Base-by-base conservation (phyloP, 2,113 vertebrate species). In the Leuciscus idus region DNA sequence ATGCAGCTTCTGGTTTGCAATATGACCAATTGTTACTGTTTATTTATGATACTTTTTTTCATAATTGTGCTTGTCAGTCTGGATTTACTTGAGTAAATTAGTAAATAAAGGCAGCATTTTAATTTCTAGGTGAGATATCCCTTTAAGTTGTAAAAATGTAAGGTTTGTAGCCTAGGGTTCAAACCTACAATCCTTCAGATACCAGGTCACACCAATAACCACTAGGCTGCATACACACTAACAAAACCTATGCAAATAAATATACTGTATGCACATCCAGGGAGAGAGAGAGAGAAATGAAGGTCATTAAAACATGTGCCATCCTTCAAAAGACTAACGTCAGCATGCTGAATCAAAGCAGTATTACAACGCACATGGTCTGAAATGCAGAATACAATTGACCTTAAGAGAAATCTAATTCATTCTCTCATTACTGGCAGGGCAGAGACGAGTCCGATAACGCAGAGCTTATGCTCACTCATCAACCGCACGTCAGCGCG, bases 321-420 rank as follows among this genome's bases (percentile, higher is more conserved):
- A 64, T 81, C 26, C 79, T 48, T 81, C 79, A 81, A 81, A 82
- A 82, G 26, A 82, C 64, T 70, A 70, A 50, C 46, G 62, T 81
- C 59, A 48, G 59, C 46, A 68, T 17, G 17, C 77, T 33, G 80
- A 66, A 82, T 30, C 80, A 66, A 82, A 81, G 46, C 73, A 77
- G 75, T 50, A 30, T 50, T 55, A 77, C 75, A n/a, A 50, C 7
- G 33, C 57, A 52, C 61, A 68, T 76, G 52, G 50, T 79, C 43
- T 55, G 50, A 39, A 83, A 73, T 13, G 68, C 68, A 43, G 68
- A 73, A 61, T 75, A 85, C 55, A 83, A 86, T 84, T 87, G 84
- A 89, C 75, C 76, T 59, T 84, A 80, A 88, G 61, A 83, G 83
- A 89, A 89, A 83, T 78, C 86, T 55, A 85, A 85, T 85, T 87